A percentile compares a stretch with the other conserved stretches of the same genome.
Conservation (phyloP, 2,113 vertebrate species). For the Callithrix jacchus region DNA sequence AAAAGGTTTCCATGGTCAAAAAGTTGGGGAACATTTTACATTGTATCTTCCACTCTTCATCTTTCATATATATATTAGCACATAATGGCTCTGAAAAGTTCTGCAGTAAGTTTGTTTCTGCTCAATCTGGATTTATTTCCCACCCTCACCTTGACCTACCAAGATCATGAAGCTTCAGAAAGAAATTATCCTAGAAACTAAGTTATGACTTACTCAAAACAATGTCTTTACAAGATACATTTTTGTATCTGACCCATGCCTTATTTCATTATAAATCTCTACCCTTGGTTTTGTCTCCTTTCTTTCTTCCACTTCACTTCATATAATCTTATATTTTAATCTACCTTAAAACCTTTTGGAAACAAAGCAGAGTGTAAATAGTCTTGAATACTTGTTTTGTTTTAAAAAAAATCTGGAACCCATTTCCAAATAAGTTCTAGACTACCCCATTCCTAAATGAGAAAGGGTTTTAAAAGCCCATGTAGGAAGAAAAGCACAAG, state of each 20-base stretch:
- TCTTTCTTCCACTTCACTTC: slow-evolving; percentile 47
- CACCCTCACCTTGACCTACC: background rate
- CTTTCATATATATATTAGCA: slow-evolving; percentile 37
- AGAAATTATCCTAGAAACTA: slow-evolving; percentile 54
- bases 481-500: background rate
- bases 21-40: background rate
- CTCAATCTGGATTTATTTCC: background rate
- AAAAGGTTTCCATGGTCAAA: slow-evolving; percentile 20
- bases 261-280: background rate
- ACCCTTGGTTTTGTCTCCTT: slow-evolving; percentile 24
- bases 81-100: slow-evolving; percentile 26
- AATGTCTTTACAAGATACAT: slow-evolving; percentile 11
- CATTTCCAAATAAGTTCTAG: background rate
- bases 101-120: background rate
- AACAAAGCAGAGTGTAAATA: slow-evolving; percentile 23
- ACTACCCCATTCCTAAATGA: background rate
- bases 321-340: slow-evolving; percentile 34
- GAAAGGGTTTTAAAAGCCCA: background rate
- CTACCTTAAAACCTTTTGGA: slow-evolving; percentile 31
- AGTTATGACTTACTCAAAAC: background rate
- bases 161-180: slow-evolving; percentile 24
- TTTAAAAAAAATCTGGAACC: background rate
- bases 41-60: slow-evolving; percentile 3
- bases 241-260: slow-evolving; percentile 2
- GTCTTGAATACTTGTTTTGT: background rate